These are phyloP conservation scores for Exephanes ischioxanthus DNA, from an alignment of 2,888 invertebrate genomes.

Conservation along the genomic window DNA sequence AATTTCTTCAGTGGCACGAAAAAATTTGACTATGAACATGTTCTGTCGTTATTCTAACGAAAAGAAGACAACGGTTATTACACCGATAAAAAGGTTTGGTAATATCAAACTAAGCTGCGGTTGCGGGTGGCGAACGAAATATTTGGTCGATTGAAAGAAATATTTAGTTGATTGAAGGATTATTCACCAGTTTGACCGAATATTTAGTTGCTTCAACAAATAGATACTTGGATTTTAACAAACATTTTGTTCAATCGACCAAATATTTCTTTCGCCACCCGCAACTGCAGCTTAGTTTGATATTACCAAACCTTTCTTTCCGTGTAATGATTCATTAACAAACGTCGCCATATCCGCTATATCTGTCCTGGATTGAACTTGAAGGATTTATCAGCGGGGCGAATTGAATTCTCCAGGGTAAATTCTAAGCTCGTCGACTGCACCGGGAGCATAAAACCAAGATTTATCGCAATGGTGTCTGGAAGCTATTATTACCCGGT, in stretches of 20 bases:
- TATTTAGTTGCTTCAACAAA: no score
- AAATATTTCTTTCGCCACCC: no score
- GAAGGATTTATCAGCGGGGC: neutral
- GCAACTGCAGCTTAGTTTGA: no score
- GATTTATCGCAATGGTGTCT: conserved; percentile 9
- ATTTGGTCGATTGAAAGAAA: no score
- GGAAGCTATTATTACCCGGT: neutral
- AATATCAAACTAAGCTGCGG: no score
- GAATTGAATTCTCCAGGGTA: conserved; percentile 9
- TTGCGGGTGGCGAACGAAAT: no score
- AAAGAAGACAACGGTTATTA: neutral
- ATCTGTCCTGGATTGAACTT: neutral
- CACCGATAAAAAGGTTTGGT: no score
- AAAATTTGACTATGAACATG: neutral
- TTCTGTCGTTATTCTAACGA: neutral
- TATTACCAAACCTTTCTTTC: no score
- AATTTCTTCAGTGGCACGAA: neutral
- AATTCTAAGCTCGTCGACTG: conserved; percentile 16
- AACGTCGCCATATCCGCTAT: neutral
- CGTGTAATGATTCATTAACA: neutral
- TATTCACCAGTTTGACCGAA: no score
- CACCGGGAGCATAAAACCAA: conserved; percentile 14
- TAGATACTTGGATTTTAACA: no score
- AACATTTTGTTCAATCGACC: no score
- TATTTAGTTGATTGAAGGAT: no score